These are phyloP conservation scores for Oxystoma pomonae DNA, from an alignment of 2,888 invertebrate genomes.

Conservation along the genomic window DNA sequence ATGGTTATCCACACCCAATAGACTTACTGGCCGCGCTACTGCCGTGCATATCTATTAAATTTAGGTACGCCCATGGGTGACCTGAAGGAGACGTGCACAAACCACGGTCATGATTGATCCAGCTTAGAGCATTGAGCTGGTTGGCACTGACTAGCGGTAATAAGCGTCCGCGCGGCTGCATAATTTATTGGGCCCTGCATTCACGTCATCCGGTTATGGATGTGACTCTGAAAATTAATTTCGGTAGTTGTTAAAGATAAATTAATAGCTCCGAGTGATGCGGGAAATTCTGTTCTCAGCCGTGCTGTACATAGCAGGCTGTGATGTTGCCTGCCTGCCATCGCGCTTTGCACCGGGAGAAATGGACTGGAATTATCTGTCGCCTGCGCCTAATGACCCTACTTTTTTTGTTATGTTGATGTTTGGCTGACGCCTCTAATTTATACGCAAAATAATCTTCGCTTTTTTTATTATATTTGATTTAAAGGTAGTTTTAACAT, in stretches of 20 bases:
- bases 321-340: background rate
- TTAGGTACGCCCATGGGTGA: no score
- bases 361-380: constrained; percentile 27
- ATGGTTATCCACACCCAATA: no score
- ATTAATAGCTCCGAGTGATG: constrained; percentile 33
- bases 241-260: constrained; percentile 41
- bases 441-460: no score
- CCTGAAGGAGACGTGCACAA: constrained; percentile 22
- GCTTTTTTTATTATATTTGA: no score
- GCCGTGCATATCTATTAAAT: no score
- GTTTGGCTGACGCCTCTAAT: background rate
- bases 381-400: constrained; percentile 19
- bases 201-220: constrained; percentile 36
- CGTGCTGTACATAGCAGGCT: background rate
- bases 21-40: no score
- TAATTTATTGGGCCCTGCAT: constrained; percentile 28
- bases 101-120: constrained; percentile 25
- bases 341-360: constrained; percentile 12
- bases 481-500: no score
- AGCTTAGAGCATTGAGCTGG: constrained; percentile 11
- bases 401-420: constrained; percentile 16
- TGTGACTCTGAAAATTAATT: constrained; percentile 42
- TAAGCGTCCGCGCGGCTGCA: constrained; percentile 25
- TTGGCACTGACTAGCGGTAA: constrained; percentile 11
- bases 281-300: constrained; percentile 17